Percentiles rank a stretch among this genome's conserved stretches.
These are phyloP conservation scores for Bombus impatiens DNA, from an alignment of 1,140 invertebrate species.

Conservation along the genomic window DNA sequence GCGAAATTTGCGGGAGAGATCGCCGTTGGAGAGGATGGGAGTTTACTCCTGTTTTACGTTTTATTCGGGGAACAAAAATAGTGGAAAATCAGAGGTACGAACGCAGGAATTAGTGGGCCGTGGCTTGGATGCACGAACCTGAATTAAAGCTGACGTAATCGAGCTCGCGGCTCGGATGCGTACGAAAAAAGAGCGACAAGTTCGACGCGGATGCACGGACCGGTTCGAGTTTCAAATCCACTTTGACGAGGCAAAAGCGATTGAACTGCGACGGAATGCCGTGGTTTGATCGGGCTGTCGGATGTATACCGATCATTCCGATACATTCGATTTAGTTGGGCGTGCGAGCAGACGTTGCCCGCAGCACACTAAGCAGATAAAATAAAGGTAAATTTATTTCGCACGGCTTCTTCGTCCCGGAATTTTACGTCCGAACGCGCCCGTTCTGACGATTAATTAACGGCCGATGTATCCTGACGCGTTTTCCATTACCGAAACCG, in stretches of 20 bases:
- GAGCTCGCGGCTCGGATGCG: conserved; percentile 15
- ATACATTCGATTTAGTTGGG: conserved; percentile 10
- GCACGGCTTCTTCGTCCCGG: neutral
- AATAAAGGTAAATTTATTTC: conserved; percentile 23
- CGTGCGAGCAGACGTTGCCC: neutral
- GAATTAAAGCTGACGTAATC: conserved; percentile 45
- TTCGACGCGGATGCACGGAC: neutral
- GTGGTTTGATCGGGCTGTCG: conserved; percentile 1
- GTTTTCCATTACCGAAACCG: neutral
- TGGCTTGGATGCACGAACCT: conserved; percentile 18
- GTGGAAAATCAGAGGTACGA: conserved; percentile 17
- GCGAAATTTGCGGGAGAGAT: neutral
- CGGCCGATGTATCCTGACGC: neutral
- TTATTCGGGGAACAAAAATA: neutral
- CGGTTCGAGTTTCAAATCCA: conserved; percentile 38
- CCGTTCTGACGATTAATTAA: neutral
- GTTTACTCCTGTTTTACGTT: neutral
- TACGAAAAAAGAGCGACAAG: conserved; percentile 13
- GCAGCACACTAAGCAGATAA: neutral
- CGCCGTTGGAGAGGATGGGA: neutral
- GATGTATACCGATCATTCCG: neutral
- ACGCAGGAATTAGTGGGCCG: conserved; percentile 13
- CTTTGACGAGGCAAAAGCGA: conserved; percentile 30
- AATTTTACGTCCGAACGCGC: neutral
- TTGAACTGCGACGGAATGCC: neutral